A percentile compares a stretch with the other conserved stretches of the same genome.
Evolutionary conservation across 2,888 invertebrate species (phyloP).

Genomic region (Drosophila picticornis): DNA sequence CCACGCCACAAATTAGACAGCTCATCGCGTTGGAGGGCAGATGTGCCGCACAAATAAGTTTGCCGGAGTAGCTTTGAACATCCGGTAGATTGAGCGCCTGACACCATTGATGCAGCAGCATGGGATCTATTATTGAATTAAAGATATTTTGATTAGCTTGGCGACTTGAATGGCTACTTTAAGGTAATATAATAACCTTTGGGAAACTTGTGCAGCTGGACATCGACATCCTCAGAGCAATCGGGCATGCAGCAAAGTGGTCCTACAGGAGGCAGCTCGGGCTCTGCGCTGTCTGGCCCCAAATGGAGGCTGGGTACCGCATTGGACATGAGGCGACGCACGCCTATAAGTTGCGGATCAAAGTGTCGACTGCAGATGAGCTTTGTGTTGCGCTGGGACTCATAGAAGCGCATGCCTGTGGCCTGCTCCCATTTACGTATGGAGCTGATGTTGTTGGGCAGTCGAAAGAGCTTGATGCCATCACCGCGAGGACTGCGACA

Average conservation of each 20-base stretch:
- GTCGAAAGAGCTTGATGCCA: slow-evolving; percentile 79
- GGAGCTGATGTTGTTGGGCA: slow-evolving; percentile 63
- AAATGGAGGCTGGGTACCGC: slow-evolving; percentile 79
- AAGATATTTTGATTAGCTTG: not conserved
- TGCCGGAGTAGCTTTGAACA: slow-evolving; percentile 35
- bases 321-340: slow-evolving; percentile 78
- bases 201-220: slow-evolving; percentile 67
- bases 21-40: slow-evolving; percentile 43
- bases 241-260: slow-evolving; percentile 63
- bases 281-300: slow-evolving; percentile 34
- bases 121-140: slow-evolving; percentile 40
- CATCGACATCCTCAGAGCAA: slow-evolving; percentile 40
- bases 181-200: slow-evolving; percentile 57
- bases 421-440: slow-evolving; percentile 68
- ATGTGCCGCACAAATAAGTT: slow-evolving; percentile 56
- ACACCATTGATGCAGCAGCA: slow-evolving; percentile 63
- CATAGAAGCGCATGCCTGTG: slow-evolving; percentile 69
- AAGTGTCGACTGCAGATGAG: slow-evolving; percentile 73
- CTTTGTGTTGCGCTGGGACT: slow-evolving; percentile 70
- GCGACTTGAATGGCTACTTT: not conserved
- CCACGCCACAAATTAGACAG: slow-evolving; percentile 63
- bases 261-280: not conserved
- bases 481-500: slow-evolving; percentile 79
- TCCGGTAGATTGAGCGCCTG: slow-evolving; percentile 50
- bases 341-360: slow-evolving; percentile 67